Conservation (phyloP, 1,140 invertebrate genomes). For the Teleopsis dalmanni region DNA sequence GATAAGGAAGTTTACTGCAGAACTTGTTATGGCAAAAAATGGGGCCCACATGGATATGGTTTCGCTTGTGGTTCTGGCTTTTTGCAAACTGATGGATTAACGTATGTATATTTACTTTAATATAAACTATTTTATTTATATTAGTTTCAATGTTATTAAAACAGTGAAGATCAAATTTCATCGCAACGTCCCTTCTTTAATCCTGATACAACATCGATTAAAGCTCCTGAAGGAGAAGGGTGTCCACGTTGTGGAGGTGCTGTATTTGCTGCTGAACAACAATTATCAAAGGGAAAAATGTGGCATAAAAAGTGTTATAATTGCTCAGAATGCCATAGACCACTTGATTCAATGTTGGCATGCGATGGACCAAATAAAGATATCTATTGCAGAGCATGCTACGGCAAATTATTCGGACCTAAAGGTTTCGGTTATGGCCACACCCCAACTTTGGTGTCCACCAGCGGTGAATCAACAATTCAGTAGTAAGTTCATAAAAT, state of each 20-base stretch:
- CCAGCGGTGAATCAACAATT: constrained; percentile 61
- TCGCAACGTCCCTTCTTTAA: constrained; percentile 66
- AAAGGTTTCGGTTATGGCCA: constrained; percentile 87
- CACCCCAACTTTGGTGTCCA: constrained; percentile 72
- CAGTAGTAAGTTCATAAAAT: constrained; percentile 55
- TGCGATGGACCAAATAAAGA: constrained; percentile 84
- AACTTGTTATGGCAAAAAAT: constrained; percentile 65
- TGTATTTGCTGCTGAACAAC: constrained; percentile 91
- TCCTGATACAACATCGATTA: constrained; percentile 80
- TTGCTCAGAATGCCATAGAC: constrained; percentile 85
- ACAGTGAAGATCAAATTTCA: constrained; percentile 71
- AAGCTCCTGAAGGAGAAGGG: constrained; percentile 77
- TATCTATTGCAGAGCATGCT: constrained; percentile 82
- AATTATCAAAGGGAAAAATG: constrained; percentile 85
- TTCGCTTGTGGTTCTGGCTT: constrained; percentile 92
- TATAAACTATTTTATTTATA: neutral
- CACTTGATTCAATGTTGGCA: constrained; percentile 84
- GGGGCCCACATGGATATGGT: constrained; percentile 90
- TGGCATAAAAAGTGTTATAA: constrained; percentile 95
- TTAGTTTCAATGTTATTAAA: neutral
- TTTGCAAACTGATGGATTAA: constrained; percentile 78
- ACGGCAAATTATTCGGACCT: constrained; percentile 81
- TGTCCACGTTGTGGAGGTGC: constrained; percentile 86
- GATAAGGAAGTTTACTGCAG: constrained; percentile 78
- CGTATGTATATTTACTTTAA: constrained; percentile 52